Evolutionary conservation across 2,113 vertebrate species (phyloP), one percentile per base, ranked within the genome.

Genomic region (Hypocryptadius cinnamomeus): DNA sequence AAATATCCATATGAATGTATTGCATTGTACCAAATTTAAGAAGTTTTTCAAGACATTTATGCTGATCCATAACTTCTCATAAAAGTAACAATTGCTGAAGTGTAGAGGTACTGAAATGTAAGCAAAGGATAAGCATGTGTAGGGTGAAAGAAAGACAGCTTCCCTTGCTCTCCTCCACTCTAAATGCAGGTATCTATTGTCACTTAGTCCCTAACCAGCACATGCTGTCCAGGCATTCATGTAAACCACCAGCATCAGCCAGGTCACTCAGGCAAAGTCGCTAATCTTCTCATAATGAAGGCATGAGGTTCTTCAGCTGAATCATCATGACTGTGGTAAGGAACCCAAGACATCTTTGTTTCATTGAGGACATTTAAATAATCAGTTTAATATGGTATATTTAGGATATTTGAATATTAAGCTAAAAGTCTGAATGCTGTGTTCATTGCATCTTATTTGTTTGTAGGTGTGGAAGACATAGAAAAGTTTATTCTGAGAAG

Each of bases 181-280:
- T 80, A 44, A 68, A 56, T n/a, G 28, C 33, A 64, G 35, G 2
- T 31, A 61, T 0, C 22, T 81, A 3, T 78, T 95, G 91, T 76
- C 85, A 88, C 83, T 82, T 45, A 84, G 85, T 45, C 56, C 85
- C 80, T 86, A 91, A 85, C 73, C 91, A 94, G 92, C 76, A 91
- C 80, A 76, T 59, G 70, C 16, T 92, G 65, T 72, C 91, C 96
- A 93, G 76, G 33, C 39, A 42, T 50, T 81, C 73, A 81, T 47
- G 76, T 50, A 88, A 97, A 92, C 68, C 93, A 91, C 82, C 81
- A 96, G 50, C 10, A 30, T 80, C 95, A 95, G 48, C 30, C 45
- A 92, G 74, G 28, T 66, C 53, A 68, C 28, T 66, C 93, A 78
- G 31, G 79, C 71, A 82, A 39, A 86, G 78, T 65, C 90, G 42